Conservation (phyloP, 1,140 invertebrate species). For the Vanessa atalanta region DNA sequence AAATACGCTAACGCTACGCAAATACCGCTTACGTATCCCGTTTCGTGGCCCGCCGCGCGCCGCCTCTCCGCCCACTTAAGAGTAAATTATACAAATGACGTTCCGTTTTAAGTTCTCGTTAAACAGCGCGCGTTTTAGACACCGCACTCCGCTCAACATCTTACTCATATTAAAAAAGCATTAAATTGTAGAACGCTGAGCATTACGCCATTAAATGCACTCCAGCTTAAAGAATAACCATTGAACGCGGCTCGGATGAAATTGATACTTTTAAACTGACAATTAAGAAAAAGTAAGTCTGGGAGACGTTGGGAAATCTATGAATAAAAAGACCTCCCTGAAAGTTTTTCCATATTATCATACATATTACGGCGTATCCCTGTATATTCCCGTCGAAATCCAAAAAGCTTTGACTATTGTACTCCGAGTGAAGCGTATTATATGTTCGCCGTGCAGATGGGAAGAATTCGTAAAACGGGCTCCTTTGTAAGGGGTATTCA, state of each 20-base stretch:
- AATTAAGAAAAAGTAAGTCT: neutral
- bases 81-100: slow-evolving; percentile 42
- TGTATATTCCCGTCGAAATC: neutral
- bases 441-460: neutral
- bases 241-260: neutral
- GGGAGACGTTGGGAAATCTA: too few species aligned
- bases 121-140: slow-evolving; percentile 30
- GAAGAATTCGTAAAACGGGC: slow-evolving; percentile 28
- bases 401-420: neutral
- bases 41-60: slow-evolving; percentile 29
- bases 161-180: slow-evolving; percentile 22
- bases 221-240: slow-evolving; percentile 8
- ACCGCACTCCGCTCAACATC: slow-evolving; percentile 14
- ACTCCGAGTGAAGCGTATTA: neutral
- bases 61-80: slow-evolving; percentile 37
- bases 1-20: neutral
- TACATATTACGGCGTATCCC: neutral
- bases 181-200: slow-evolving; percentile 18
- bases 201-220: slow-evolving; percentile 9
- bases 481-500: slow-evolving; percentile 20
- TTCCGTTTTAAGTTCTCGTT: slow-evolving; percentile 32
- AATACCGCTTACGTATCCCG: slow-evolving; percentile 1
- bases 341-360: neutral
- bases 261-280: slow-evolving; percentile 5
- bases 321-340: neutral